Evolutionary conservation across 2,888 invertebrate genomes (phyloP), one percentile per base, ranked within the genome.

Genomic region (Byasa hedistus): DNA sequence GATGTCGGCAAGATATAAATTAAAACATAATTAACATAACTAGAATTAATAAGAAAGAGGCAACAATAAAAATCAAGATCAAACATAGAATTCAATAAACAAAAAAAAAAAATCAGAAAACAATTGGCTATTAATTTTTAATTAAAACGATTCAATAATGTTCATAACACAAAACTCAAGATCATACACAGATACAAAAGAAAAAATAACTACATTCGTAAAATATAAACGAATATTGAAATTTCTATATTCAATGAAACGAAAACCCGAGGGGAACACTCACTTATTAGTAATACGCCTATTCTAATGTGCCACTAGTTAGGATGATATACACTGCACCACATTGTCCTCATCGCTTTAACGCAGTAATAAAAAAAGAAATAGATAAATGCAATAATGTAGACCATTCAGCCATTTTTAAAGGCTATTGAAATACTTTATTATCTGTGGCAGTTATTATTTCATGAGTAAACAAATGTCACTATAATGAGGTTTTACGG

Each of bases 1-100:
- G 66, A 70, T 72, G 70, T 71, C 71, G 75, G 79, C 76, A 80
- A 80, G 73, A 78, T 66, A 69, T 72, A 71, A 73, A 74, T 71
- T 74, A 76, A 75, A 75, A 72, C 72, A 75, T 71, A 73, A 78
- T 63, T 80, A 83, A 79, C 83, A 80, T 66, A 83, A 78, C 78
- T 82, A 81, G 75, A 83, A 84, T 78, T 79, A 75, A 73, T 74
- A 76, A 62, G 59, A 65, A 65, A 57, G 57, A 63, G 58, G 62
- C 62, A 66, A 75, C 74, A 75, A 78, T 76, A 78, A 76, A 75
- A 75, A 62, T 62, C 62, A 58, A 57, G 62, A 66, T 59, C 22
- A 58, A 63, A 59, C 48, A 66, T 63, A 48, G 48, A 63, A 63
- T 66, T 23, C 62, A 59, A 55, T 57, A 66, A 66, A 66, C 66